These are phyloP conservation scores for Tineola bisselliella DNA, from an alignment of 2,888 invertebrate species.

Conservation along the genomic window DNA sequence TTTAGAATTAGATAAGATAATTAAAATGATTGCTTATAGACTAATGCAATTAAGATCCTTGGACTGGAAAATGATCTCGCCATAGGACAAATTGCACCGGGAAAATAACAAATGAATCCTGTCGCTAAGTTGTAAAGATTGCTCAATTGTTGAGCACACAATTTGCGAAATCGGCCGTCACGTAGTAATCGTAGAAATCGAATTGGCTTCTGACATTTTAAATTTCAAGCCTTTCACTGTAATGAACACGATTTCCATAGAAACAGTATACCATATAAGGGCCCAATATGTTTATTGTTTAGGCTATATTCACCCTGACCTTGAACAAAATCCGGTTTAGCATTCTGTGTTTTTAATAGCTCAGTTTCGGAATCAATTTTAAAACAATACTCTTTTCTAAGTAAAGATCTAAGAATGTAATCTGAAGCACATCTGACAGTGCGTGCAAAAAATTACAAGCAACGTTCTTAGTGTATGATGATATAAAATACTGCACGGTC, in stretches of 20 bases:
- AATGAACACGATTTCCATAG: not conserved
- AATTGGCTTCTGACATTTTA: slow-evolving; percentile 41
- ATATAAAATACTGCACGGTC: not conserved
- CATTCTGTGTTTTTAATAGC: no score
- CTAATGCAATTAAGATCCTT: not conserved
- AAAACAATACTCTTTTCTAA: no score
- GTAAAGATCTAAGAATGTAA: no score
- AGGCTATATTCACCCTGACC: no score
- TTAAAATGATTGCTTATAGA: not conserved
- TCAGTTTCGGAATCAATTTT: no score
- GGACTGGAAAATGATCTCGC: not conserved
- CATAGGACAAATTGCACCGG: not conserved
- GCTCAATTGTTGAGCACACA: slow-evolving; percentile 29
- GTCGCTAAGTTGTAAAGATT: not conserved
- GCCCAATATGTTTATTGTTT: no score
- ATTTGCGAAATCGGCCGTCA: slow-evolving; percentile 54
- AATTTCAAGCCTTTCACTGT: slow-evolving; percentile 51
- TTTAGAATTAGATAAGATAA: not conserved
- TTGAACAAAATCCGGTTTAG: no score
- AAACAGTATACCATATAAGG: no score
- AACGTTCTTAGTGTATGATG: not conserved
- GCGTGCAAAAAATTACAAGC: not conserved
- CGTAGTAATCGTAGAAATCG: slow-evolving; percentile 26
- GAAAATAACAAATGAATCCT: slow-evolving; percentile 2
- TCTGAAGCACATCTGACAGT: no score